Evolutionary conservation across 2,888 invertebrate species (phyloP), one percentile per base, ranked within the genome.

Genomic region (Bhutanitis thaidina): DNA sequence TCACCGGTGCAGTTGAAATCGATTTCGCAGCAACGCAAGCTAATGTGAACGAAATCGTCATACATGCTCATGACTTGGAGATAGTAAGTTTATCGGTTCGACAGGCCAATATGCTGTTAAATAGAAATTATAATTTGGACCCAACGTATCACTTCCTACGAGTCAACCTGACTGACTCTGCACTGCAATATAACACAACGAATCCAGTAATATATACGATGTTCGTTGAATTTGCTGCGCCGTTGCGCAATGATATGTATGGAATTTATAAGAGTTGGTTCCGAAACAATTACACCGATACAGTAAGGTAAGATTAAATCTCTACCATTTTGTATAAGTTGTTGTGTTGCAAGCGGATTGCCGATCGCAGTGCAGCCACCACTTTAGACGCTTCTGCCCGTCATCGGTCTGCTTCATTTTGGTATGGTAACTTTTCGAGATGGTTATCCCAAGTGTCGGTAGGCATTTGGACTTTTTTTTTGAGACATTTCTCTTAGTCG

Each of bases 181-280:
- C 50, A 20, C 60, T 86, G 7, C 32, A 50, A n/a, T 81, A 66
- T 44, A 72, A 72, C 52, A 56, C 61, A 0, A 27, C 7, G 0
- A 58, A 1, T 10, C 63, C 65, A 5, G 56, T 72, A 1, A 37
- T 54, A 0, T 86, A 88, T 53, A 60, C 45, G 0, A 60, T 89
- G 9, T 43, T 25, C 1, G 72, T 87, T 1, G n/a, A 13, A 0
- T 89, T 86, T 52, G 59, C 49, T 0, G 77, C 77, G 3, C 53
- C 54, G 0, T 60, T 89, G 47, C 72, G 89, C 12, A 65, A 60
- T 4, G 84, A 89, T 37, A 89, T 89, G 89, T 80, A 77, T 34
- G 89, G 88, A 32, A 80, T 89, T 29, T 89, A 89, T 48, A 67
- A 64, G 32, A 83, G 76, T 63, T 89, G 89, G 88, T 89, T 65